These are phyloP conservation scores for Petrolisthes cinctipes DNA, from an alignment of 2,888 invertebrate genomes.

Conservation along the genomic window DNA sequence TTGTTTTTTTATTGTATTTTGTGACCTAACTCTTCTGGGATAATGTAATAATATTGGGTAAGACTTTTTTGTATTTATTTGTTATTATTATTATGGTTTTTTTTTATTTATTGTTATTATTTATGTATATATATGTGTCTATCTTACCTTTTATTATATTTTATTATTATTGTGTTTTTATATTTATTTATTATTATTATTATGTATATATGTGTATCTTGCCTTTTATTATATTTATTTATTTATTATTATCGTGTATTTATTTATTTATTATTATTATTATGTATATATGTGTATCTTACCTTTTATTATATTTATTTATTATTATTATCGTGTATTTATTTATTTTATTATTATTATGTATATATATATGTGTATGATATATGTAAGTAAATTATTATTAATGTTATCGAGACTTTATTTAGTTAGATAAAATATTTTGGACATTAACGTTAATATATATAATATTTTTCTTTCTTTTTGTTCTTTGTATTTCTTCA, in stretches of 20 bases:
- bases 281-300: no score
- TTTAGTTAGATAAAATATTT: conserved; percentile 3
- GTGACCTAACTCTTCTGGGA: no score
- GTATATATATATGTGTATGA: conserved; percentile 23
- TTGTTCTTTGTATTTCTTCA: background rate
- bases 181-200: background rate
- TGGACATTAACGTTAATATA: background rate
- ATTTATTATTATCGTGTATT: no score
- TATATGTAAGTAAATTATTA: conserved; percentile 7
- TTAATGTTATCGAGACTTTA: background rate
- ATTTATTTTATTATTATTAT: conserved; percentile 14
- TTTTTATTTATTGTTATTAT: background rate
- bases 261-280: background rate
- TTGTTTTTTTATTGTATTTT: no score
- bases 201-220: no score
- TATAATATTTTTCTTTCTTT: background rate
- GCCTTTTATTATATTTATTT: no score
- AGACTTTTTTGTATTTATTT: background rate
- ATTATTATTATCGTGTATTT: no score
- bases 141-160: background rate
- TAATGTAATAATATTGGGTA: no score
- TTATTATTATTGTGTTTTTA: background rate
- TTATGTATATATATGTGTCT: background rate
- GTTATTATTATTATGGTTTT: background rate
- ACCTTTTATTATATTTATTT: no score